Conservation (phyloP, 2,113 vertebrate genomes). For the Scomber japonicus region DNA sequence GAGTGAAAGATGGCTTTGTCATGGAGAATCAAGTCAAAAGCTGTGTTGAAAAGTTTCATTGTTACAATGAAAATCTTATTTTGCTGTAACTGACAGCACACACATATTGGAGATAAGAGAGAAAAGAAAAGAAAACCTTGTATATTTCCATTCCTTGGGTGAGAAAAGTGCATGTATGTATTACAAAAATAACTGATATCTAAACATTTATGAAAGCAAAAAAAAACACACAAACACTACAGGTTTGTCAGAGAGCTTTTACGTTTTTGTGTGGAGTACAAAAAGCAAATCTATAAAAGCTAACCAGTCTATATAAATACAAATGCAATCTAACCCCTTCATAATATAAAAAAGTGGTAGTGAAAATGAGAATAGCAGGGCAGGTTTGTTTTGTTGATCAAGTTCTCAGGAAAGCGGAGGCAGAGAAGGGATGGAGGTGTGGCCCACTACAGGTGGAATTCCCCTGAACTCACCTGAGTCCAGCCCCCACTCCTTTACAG, state of each 20-base stretch:
- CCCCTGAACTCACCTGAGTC: conserved; percentile 78
- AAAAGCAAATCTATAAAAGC: neutral
- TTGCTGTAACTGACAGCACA: neutral
- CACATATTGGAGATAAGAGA: too few relatives aligned
- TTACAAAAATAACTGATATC: too few relatives aligned
- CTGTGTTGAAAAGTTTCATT: too few relatives aligned
- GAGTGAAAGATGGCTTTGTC: neutral
- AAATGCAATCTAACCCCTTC: neutral
- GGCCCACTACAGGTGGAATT: conserved; percentile 79
- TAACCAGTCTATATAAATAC: neutral
- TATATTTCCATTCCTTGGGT: neutral
- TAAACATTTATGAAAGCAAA: neutral
- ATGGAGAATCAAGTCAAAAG: neutral
- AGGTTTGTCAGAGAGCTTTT: neutral
- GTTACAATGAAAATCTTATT: neutral
- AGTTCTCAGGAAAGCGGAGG: conserved; percentile 68
- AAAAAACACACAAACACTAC: neutral
- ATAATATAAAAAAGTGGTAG: neutral
- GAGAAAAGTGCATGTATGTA: too few relatives aligned
- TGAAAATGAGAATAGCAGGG: conserved; percentile 13
- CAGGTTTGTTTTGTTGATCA: conserved; percentile 70
- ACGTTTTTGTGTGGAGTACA: neutral
- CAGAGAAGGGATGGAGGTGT: conserved; percentile 51
- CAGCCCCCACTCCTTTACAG: neutral
- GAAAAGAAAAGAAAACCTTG: neutral